A percentile compares a stretch with the other conserved stretches of the same genome.
Evolutionary conservation across 2,113 vertebrate species (phyloP).

Genomic region (Alectura lathami): DNA sequence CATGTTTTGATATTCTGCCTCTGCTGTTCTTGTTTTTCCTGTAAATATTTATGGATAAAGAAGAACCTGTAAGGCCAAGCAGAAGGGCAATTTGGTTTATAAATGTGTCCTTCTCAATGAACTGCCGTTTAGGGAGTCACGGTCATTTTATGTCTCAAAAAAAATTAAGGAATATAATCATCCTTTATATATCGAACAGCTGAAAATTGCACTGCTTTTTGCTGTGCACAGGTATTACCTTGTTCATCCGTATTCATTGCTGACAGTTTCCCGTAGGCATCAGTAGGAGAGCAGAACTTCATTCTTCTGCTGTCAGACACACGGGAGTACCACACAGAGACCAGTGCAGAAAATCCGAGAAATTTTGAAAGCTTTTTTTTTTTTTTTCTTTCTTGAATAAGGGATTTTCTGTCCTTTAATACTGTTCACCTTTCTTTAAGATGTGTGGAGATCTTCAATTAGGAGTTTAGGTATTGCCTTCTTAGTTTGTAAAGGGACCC

Average conservation of each 20-base stretch:
- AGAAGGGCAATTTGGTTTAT: not conserved
- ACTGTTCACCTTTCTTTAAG: not conserved
- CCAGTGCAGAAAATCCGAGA: not conserved
- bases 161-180: not conserved
- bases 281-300: not conserved
- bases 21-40: not conserved
- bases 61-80: not conserved
- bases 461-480: fast-evolving
- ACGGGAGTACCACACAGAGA: not conserved
- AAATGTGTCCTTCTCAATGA: not conserved
- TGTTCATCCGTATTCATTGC: not conserved
- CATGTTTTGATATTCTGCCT: not conserved
- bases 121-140: not conserved
- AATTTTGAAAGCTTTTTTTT: not conserved
- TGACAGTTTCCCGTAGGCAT: not conserved
- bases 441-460: not conserved
- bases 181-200: not conserved
- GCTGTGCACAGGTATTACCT: not conserved
- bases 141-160: not conserved
- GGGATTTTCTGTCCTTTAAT: not conserved
- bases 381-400: not conserved
- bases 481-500: not conserved
- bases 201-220: not conserved
- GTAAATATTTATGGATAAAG: not conserved
- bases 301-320: not conserved